Percentiles rank a stretch among this genome's conserved stretches.
phyloP scores from a whole-genome alignment of 2,888 invertebrate species.

The Monopis laevigella region DNA sequence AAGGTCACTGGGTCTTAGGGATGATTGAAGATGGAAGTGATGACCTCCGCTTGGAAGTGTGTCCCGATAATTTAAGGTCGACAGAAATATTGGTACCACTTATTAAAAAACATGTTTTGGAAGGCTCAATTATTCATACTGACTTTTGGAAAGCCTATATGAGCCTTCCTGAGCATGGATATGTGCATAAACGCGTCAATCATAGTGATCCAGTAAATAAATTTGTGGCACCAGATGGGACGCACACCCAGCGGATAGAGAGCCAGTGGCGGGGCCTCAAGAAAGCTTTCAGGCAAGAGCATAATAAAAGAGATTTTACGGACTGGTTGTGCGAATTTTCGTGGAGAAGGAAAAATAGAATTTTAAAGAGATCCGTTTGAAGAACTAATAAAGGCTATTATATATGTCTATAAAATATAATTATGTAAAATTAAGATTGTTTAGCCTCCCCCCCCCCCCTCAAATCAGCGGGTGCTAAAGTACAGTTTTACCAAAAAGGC shows the following conservation, averaged over 20 bases:
- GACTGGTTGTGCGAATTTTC: too few species aligned
- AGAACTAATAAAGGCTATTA: too few species aligned
- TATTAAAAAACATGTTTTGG: neutral
- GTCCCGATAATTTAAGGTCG: constrained; percentile 17
- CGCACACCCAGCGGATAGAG: constrained; percentile 20
- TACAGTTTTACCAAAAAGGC: too few species aligned
- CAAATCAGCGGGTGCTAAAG: too few species aligned
- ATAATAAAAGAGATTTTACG: neutral
- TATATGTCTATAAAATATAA: too few species aligned
- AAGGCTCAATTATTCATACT: constrained; percentile 3
- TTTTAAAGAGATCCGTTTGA: too few species aligned
- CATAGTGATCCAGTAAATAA: constrained; percentile 18
- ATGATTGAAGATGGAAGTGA: constrained; percentile 23
- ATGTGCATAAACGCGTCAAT: constrained; percentile 20
- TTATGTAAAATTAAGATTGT: too few species aligned
- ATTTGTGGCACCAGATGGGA: constrained; percentile 22
- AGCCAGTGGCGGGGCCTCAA: constrained; percentile 18
- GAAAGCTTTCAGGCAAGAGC: neutral
- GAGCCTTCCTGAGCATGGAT: constrained; percentile 18
- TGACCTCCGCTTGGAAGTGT: constrained; percentile 24
- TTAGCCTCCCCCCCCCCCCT: too few species aligned
- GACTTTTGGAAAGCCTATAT: constrained; percentile 9
- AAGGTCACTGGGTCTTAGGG: too few species aligned
- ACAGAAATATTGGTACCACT: constrained; percentile 1
- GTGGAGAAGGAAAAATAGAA: too few species aligned